Evolutionary conservation across 2,888 invertebrate species (phyloP).

Genomic region (Disparrhopalites patrizii): DNA sequence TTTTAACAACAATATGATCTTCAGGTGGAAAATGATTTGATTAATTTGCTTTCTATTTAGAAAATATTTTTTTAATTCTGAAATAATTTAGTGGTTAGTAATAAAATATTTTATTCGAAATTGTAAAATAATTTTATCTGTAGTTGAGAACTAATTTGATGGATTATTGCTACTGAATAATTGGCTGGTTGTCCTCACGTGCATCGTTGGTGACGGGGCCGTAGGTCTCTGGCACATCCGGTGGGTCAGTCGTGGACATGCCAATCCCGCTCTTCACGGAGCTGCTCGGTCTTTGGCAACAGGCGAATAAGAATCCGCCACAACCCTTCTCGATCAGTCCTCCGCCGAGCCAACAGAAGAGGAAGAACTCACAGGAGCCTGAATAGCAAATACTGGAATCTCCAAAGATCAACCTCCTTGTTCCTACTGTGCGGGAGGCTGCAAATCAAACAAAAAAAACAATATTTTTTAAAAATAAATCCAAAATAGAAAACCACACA

Average conservation of each 20-base stretch:
- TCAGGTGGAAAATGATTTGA: too few species aligned
- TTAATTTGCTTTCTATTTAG: too few species aligned
- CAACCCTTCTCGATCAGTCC: slow-evolving; percentile 82
- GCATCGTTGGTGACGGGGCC: slow-evolving; percentile 74
- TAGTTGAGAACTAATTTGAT: too few species aligned
- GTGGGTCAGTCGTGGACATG: slow-evolving; percentile 47
- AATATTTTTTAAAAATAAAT: too few species aligned
- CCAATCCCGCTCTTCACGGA: slow-evolving; percentile 47
- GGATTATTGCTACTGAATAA: too few species aligned
- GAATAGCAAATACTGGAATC: slow-evolving; percentile 59
- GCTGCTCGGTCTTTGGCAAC: slow-evolving; percentile 66
- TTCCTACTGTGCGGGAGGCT: slow-evolving; percentile 12
- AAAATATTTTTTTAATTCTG: too few species aligned
- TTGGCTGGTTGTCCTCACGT: too few species aligned
- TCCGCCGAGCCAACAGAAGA: slow-evolving; percentile 84
- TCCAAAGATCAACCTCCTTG: slow-evolving; percentile 44
- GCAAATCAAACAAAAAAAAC: neutral
- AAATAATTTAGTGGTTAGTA: too few species aligned
- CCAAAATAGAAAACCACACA: neutral
- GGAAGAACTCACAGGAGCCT: slow-evolving; percentile 84
- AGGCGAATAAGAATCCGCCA: slow-evolving; percentile 72
- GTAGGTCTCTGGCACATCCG: slow-evolving; percentile 55
- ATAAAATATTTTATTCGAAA: too few species aligned
- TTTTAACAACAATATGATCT: too few species aligned
- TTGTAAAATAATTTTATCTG: too few species aligned